A percentile compares a stretch with the other conserved stretches of the same genome.
phyloP scores from a whole-genome alignment of 2,797 vertebrate genomes.

The Sebastes matsubarae region DNA sequence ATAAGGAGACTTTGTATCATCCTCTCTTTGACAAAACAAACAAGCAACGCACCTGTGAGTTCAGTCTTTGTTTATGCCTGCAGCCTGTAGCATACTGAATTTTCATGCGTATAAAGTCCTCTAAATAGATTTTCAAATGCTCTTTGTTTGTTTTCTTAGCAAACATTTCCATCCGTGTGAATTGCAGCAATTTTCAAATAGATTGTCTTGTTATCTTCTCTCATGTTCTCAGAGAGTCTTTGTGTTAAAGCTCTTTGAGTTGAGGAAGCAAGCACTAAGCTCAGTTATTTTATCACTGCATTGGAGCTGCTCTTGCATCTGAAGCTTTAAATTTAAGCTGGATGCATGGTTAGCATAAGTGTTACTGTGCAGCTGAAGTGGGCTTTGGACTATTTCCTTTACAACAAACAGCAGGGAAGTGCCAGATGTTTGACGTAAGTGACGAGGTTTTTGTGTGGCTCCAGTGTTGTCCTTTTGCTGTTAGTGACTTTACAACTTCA shows the following conservation, averaged over 20 bases:
- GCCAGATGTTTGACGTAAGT: neutral
- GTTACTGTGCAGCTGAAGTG: neutral
- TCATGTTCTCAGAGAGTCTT: slow-evolving; percentile 16
- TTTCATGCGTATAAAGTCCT: slow-evolving; percentile 47
- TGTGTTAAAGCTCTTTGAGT: slow-evolving; percentile 10
- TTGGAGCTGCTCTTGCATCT: slow-evolving; percentile 9
- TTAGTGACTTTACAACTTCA: neutral
- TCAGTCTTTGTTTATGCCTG: slow-evolving; percentile 68
- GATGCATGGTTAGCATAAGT: neutral
- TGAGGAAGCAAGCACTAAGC: neutral
- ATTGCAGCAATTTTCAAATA: slow-evolving; percentile 28
- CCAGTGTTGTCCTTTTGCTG: neutral
- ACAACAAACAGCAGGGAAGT: neutral
- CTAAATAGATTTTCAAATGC: slow-evolving; percentile 54
- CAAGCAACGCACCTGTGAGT: slow-evolving; percentile 44
- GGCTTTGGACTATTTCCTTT: neutral
- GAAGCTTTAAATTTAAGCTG: neutral
- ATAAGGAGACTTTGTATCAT: slow-evolving; percentile 35
- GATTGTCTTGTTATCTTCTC: slow-evolving; percentile 17
- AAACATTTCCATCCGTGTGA: slow-evolving; percentile 20
- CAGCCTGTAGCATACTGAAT: slow-evolving; percentile 55
- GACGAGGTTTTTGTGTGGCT: neutral
- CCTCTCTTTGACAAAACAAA: slow-evolving; percentile 61
- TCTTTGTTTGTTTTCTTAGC: slow-evolving; percentile 50
- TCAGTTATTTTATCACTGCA: slow-evolving; percentile 11